Evolutionary conservation across 2,113 vertebrate genomes (phyloP).

Genomic region (Hipposideros armiger): DNA sequence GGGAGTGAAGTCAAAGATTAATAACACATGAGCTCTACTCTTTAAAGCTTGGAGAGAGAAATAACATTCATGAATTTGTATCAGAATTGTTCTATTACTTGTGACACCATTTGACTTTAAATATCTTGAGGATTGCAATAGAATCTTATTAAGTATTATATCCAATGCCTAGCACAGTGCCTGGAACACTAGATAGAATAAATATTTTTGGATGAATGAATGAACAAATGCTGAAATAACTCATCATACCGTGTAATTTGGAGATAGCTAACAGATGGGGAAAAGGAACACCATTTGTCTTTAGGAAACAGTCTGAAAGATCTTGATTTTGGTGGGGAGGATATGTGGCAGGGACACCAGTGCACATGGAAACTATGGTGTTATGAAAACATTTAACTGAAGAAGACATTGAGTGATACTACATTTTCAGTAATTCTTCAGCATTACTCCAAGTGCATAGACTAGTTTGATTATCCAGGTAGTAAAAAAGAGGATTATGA

Average conservation of each 20-base stretch:
- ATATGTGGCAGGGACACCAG: background rate
- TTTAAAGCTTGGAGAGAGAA: background rate
- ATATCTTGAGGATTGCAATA: slow-evolving; percentile 3
- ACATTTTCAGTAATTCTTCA: slow-evolving; percentile 41
- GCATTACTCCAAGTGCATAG: background rate
- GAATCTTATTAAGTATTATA: background rate
- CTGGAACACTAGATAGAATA: background rate
- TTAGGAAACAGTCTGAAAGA: slow-evolving; percentile 25
- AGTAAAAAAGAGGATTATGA: background rate
- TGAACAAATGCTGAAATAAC: slow-evolving; percentile 45
- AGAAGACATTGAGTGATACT: slow-evolving; percentile 14
- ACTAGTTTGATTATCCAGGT: slow-evolving; percentile 19
- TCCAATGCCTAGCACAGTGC: background rate
- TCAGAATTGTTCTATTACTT: slow-evolving; percentile 27
- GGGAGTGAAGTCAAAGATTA: background rate
- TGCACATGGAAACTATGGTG: background rate
- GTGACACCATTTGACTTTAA: background rate
- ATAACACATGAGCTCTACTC: background rate
- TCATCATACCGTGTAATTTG: background rate
- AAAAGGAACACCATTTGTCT: background rate
- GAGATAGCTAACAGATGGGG: slow-evolving; percentile 11
- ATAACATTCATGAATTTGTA: slow-evolving; percentile 32
- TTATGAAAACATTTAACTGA: slow-evolving; percentile 39
- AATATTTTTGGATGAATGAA: background rate
- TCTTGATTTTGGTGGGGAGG: background rate